A percentile compares a stretch with the other conserved stretches of the same genome.
Evolutionary conservation across 2,888 invertebrate species (phyloP).

Genomic region (Linnaemya tessellans): DNA sequence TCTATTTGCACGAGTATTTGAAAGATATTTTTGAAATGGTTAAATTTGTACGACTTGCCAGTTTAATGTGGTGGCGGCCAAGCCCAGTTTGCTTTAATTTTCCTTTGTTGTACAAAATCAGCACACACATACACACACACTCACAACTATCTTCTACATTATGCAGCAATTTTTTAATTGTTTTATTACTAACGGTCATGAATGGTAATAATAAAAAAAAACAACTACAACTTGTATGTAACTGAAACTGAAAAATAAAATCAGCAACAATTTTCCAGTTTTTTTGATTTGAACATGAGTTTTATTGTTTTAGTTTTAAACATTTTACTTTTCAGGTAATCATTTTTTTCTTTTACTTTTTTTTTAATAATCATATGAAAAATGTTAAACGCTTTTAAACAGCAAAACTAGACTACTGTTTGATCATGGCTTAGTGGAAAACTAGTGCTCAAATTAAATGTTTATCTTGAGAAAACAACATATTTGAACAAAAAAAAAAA

Average conservation of each 20-base stretch:
- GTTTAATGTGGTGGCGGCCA: slow-evolving; percentile 44
- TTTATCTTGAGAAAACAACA: slow-evolving; percentile 27
- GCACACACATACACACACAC: neutral
- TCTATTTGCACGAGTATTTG: slow-evolving; percentile 27
- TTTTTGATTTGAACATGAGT: slow-evolving; percentile 46
- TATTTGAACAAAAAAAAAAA: neutral
- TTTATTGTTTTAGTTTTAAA: slow-evolving; percentile 30
- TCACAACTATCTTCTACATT: slow-evolving; percentile 35
- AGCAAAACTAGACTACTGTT: slow-evolving; percentile 35
- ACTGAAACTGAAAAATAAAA: slow-evolving; percentile 13
- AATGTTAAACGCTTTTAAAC: slow-evolving; percentile 39
- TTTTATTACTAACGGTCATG: slow-evolving; percentile 73
- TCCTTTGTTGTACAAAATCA: slow-evolving; percentile 27
- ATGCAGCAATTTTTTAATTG: slow-evolving; percentile 74
- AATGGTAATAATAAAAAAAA: slow-evolving; percentile 13
- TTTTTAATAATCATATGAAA: slow-evolving; percentile 45
- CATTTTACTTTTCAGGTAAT: slow-evolving; percentile 21
- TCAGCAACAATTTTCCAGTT: slow-evolving; percentile 21
- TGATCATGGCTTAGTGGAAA: slow-evolving; percentile 25
- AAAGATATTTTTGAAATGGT: slow-evolving; percentile 28
- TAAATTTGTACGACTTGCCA: neutral
- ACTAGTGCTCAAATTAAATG: slow-evolving; percentile 36
- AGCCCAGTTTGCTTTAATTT: slow-evolving; percentile 64
- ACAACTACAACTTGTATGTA: slow-evolving; percentile 2
- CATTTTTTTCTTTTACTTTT: slow-evolving; percentile 4